These are phyloP conservation scores for Phataginus tetradactyla DNA, from an alignment of 2,797 vertebrate genomes.

Conservation along the genomic window DNA sequence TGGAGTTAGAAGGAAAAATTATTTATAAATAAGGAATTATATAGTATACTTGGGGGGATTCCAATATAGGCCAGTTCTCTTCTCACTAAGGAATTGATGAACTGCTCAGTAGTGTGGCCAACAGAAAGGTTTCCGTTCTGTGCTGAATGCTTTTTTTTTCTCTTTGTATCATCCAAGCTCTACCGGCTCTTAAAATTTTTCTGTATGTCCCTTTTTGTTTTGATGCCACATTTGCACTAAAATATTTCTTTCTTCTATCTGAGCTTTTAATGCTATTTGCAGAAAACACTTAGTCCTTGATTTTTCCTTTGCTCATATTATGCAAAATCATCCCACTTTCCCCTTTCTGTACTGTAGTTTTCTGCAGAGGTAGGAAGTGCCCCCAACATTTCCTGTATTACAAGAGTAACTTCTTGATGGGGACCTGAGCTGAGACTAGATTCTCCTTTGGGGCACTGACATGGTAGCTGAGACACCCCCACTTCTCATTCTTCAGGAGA, in stretches of 20 bases:
- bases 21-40: conserved; percentile 21
- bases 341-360: neutral
- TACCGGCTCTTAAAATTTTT: neutral
- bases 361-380: neutral
- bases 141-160: neutral
- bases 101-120: neutral
- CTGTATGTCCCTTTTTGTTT: neutral
- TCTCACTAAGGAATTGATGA: neutral
- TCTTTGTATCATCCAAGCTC: neutral
- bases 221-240: neutral
- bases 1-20: neutral
- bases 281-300: neutral
- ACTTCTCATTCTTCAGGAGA: neutral
- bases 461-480: neutral
- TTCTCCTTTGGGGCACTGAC: neutral
- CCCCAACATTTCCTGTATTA: neutral
- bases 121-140: neutral
- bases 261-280: neutral
- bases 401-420: neutral
- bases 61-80: neutral
- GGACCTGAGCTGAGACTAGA: neutral
- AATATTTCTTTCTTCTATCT: neutral
- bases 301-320: neutral
- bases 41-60: neutral
- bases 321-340: neutral